Evolutionary conservation across 2,888 invertebrate species (phyloP), one percentile per base, ranked within the genome.

Genomic region (Noctua janthina): DNA sequence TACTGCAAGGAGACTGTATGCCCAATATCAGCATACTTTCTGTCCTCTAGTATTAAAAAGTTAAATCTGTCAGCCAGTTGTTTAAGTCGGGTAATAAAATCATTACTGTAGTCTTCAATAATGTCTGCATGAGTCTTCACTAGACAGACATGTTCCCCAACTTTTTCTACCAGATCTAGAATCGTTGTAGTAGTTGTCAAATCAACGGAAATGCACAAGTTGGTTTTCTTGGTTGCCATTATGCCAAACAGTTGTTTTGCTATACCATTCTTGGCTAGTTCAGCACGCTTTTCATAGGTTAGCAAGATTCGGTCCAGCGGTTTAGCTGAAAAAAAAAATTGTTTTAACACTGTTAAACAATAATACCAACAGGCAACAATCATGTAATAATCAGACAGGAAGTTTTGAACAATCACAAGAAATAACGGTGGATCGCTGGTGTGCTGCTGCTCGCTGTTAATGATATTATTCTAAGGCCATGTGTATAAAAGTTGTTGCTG

Each of bases 61-160:
- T 35, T 35, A 35, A 35, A 35, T 35, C 35, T 35, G 35, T 35
- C 35, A 3, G 35, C 35, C 35, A 35, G 35, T 35, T 35, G 35
- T 35, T 35, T 35, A 35, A 35, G 35, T 76, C 97, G 95, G 1
- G 93, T 91, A 0, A 98, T 94, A 86, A 99, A 98, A 72, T 97
- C 97, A 0, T 96, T 92, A 77, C 94, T 97, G 91, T 98, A 99
- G 93, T 99, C 98, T 88, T 98, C 98, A 35, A 99, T 96, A 51
- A 99, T 98, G 91, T 99, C 99, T 0, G 98, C 96, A 93, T 99
- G 99, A 0, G 98, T 98, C 96, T 99, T 99, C 0, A 99, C 97
- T 74, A 99, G 96, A 89, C 99, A 99, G 74, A 99, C 98, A 91
- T 98, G 97, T 13, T 99, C 98, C 0, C 99, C 99, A 75, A 99